These are phyloP conservation scores for Aromia moschata DNA, from an alignment of 2,888 invertebrate genomes.

Conservation along the genomic window DNA sequence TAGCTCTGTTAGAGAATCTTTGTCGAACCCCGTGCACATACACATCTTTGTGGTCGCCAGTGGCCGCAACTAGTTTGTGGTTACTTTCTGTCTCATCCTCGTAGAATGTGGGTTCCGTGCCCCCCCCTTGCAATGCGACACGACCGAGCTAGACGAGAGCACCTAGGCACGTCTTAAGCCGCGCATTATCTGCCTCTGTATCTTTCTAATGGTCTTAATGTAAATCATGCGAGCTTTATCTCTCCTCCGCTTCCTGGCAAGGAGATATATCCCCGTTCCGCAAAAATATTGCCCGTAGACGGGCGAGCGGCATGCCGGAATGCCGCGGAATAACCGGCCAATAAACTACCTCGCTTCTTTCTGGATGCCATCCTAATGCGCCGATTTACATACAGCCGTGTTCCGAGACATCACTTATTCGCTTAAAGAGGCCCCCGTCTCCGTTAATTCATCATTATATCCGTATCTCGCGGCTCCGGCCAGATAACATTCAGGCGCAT, in stretches of 20 bases:
- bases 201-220: constrained; percentile 34
- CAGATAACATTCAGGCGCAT: constrained; percentile 9
- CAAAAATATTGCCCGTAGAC: constrained; percentile 33
- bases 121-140: neutral
- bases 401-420: constrained; percentile 27
- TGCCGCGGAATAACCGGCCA: constrained; percentile 35
- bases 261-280: constrained; percentile 19
- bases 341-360: constrained; percentile 47
- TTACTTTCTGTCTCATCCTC: no score
- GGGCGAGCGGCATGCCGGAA: constrained; percentile 28
- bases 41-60: no score
- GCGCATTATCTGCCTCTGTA: constrained; percentile 31
- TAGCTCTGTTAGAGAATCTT: no score
- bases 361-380: constrained; percentile 46
- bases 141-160: constrained; percentile 14
- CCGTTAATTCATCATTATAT: constrained; percentile 27
- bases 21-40: no score
- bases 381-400: constrained; percentile 49
- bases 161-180: constrained; percentile 14
- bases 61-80: no score
- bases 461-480: neutral
- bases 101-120: no score
- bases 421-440: constrained; percentile 21
- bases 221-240: constrained; percentile 36
- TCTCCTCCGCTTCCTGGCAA: constrained; percentile 34